These are phyloP conservation scores for Pipa parva DNA, from an alignment of 2,113 vertebrate genomes.

Conservation along the genomic window DNA sequence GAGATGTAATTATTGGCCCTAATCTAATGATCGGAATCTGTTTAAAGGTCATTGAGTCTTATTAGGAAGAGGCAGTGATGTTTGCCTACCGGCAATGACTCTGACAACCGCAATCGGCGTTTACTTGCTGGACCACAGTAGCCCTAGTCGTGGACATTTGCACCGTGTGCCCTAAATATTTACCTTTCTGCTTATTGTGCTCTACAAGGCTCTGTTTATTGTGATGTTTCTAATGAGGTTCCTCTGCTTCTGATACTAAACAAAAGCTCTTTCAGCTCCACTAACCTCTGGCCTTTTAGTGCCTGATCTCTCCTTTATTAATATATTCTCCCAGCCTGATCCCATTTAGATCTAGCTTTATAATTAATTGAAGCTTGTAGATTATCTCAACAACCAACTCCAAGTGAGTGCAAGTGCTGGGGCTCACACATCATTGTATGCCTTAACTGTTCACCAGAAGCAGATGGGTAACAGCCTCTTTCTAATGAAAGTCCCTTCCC, in stretches of 20 bases:
- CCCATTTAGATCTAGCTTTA: constrained; percentile 61
- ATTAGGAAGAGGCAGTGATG: constrained; percentile 65
- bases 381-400: constrained; percentile 69
- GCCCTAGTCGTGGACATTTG: constrained; percentile 29
- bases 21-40: too few species aligned
- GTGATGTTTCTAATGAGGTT: constrained; percentile 57
- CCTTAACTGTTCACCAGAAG: constrained; percentile 61
- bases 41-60: constrained; percentile 45
- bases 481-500: constrained; percentile 52
- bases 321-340: constrained; percentile 66
- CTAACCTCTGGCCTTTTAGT: constrained; percentile 60
- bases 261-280: constrained; percentile 61
- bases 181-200: background rate
- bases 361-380: constrained; percentile 71
- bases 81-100: constrained; percentile 52
- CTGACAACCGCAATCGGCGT: constrained; percentile 69
- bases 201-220: constrained; percentile 62
- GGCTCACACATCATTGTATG: constrained; percentile 65
- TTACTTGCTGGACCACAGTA: constrained; percentile 48
- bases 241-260: constrained; percentile 77
- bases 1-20: too few species aligned
- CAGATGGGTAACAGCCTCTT: constrained; percentile 68
- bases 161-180: constrained; percentile 52
- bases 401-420: constrained; percentile 69
- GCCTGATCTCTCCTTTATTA: constrained; percentile 69